Evolutionary conservation across 1,140 invertebrate species (phyloP), one percentile per base, ranked within the genome.

Genomic region (Drosophila virilis): DNA sequence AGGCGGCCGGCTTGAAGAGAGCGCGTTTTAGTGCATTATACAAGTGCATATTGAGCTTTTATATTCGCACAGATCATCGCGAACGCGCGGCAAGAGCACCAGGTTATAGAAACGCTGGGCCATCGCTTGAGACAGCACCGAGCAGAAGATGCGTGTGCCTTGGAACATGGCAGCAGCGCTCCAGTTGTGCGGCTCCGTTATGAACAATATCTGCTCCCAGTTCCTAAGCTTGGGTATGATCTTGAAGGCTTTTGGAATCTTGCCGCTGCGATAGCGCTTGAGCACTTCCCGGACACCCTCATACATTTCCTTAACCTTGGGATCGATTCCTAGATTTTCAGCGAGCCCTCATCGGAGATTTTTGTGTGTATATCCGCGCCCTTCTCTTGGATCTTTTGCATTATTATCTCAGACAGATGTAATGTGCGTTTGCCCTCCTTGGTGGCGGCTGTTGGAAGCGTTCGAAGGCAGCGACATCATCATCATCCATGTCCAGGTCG

Each of bases 181-280:
- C 97, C 97, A 97, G 37, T 94, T 94, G 9, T 94, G 93, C 12
- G 97, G 97, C 91, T 97, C 96, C 37, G 97, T 98, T 22, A 99
- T 94, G 77, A 97, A 97, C 8, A 99, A 92, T 76, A 99, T 96
- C 93, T 98, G 97, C 92, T 99, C 98, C 99, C 99, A 99, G 93
- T 99, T 99, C 58, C 94, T 94, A 33, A 99, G 93, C 89, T 95
- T 96, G 10, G 99, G 98, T 68, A 99, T 95, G 74, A 99, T 96
- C 94, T 99, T 99, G 92, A 99, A 99, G 8, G 98, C 98, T 92
- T 99, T 99, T 0, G 99, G 99, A 38, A 99, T 93, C 93, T 98
- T 99, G 12, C 99, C 99, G 93, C 97, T 98, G 58, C 98, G 94
- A 92, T 99, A 99, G 78, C 96, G 97, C 38, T 94, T 93, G 52